Base-by-base conservation (phyloP, 2,797 vertebrate genomes). In the Toxotes lorentzi region DNA sequence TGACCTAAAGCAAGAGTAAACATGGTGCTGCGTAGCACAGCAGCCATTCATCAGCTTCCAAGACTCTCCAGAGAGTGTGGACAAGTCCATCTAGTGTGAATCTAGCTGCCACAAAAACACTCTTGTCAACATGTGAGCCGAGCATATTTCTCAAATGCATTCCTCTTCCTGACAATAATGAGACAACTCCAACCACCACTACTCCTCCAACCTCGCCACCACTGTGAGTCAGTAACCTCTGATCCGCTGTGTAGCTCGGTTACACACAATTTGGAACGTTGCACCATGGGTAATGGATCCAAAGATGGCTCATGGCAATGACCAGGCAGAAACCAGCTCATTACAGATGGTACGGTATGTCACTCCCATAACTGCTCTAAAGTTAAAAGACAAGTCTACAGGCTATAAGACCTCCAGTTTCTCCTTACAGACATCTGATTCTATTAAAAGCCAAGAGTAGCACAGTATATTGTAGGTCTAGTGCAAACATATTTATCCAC, bases 261-360 rank as follows among this genome's bases (percentile, higher is more conserved):
- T 21, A 21, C 38, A 32, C 73, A n/a, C 64, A 30, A 66, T 54
- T 51, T 76, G 60, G 56, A 76, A 17, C 56, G 41, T 32, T 80
- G 68, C 78, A 80, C 71, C 72, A 76, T 80, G 67, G 75, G 72
- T 74, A 81, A 77, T 53, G 5, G 66, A 78, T 86, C 60, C 82
- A 87, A 90, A 81, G 80, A 88, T 84, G 70, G 78, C 82, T 83
- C 9, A 30, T 77, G 83, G 81, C 70, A 61, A 72, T 57, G 68
- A 75, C 30, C 6, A 51, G 63, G 68, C 60, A 35, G 43, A 56
- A 57, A 72, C 30, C 35, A 67, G 56, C 70, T 86, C 82, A 81
- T 79, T 85, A 84, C 70, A 58, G 24, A 74, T 30, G 23, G 45
- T 48, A 35, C 54, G 40, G 48, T 48, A 40, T 58, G 40, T 59